These are phyloP conservation scores for Drosophila punjabiensis DNA, from an alignment of 1,140 invertebrate species.

Conservation along the genomic window DNA sequence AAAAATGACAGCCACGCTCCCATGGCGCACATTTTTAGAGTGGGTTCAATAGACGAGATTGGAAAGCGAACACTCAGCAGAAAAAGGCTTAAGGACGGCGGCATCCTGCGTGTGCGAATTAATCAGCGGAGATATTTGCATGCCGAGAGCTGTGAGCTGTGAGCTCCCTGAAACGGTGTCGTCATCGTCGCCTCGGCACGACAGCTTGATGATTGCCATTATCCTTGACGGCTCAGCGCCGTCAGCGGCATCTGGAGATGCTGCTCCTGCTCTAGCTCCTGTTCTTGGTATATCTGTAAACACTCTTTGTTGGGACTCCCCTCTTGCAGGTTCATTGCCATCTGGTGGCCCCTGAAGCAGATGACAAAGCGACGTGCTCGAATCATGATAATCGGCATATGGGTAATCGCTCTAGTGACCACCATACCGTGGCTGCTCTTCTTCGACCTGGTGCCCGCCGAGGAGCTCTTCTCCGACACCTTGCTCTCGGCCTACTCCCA, in stretches of 20 bases:
- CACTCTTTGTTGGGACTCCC: slow-evolving; percentile 82
- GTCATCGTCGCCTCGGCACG: slow-evolving; percentile 65
- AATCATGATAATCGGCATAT: slow-evolving; percentile 95
- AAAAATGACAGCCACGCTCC: slow-evolving; percentile 48
- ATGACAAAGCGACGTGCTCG: slow-evolving; percentile 94
- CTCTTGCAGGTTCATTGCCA: slow-evolving; percentile 95
- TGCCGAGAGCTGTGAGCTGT: slow-evolving; percentile 44
- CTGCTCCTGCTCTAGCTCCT: slow-evolving; percentile 1
- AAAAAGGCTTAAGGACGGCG: slow-evolving; percentile 76
- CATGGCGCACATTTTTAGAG: slow-evolving; percentile 17
- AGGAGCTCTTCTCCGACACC: slow-evolving; percentile 87
- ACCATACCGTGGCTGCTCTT: slow-evolving; percentile 96
- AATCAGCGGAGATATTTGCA: slow-evolving; percentile 81
- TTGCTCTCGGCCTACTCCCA: slow-evolving; percentile 80
- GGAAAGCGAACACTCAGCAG: slow-evolving; percentile 79
- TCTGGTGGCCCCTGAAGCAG: slow-evolving; percentile 97
- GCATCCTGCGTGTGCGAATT: slow-evolving; percentile 80
- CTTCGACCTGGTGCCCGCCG: slow-evolving; percentile 91
- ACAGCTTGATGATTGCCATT: slow-evolving; percentile 71
- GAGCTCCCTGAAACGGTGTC: slow-evolving; percentile 61
- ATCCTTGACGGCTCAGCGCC: slow-evolving; percentile 51
- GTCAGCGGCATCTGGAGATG: slow-evolving; percentile 35
- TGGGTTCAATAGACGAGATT: slow-evolving; percentile 77
- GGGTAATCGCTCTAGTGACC: slow-evolving; percentile 93
- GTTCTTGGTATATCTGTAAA: slow-evolving; percentile 34